Evolutionary conservation across 23 tunicate species (phyloP).

Genomic region (Styela clava): DNA sequence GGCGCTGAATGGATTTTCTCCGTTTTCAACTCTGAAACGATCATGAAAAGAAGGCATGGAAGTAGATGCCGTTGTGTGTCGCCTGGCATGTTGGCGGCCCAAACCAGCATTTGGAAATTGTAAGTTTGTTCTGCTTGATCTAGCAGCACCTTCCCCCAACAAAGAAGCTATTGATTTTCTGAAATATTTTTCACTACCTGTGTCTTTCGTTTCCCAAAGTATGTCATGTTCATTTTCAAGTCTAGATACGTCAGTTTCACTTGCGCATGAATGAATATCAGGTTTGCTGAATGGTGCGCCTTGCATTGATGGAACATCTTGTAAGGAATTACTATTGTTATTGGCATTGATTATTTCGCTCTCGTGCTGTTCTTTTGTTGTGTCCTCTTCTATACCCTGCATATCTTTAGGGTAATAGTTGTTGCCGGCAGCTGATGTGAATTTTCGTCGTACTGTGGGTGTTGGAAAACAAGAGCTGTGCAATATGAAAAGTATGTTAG

Average conservation of each 20-base stretch:
- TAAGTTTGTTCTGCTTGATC: background rate
- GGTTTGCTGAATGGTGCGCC: background rate
- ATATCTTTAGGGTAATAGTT: background rate
- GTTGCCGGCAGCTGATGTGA: background rate
- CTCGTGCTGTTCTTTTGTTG: background rate
- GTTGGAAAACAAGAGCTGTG: slow-evolving; percentile 14
- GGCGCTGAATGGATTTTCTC: background rate
- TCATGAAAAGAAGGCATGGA: background rate
- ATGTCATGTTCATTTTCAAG: background rate
- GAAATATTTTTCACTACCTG: slow-evolving; percentile 3
- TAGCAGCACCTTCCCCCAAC: slow-evolving; percentile 9
- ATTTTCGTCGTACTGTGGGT: background rate
- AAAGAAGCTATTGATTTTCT: slow-evolving; percentile 29
- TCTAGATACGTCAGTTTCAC: slow-evolving; percentile 6
- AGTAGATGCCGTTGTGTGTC: background rate
- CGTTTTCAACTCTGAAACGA: background rate
- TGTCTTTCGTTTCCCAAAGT: background rate
- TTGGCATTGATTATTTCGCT: background rate
- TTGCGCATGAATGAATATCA: slow-evolving; percentile 18
- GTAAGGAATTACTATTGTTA: slow-evolving; percentile 7
- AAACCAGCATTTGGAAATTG: background rate
- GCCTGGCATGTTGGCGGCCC: background rate
- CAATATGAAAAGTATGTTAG: background rate
- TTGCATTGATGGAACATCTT: background rate
- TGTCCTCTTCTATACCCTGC: slow-evolving; percentile 8